Conservation (phyloP, 1,140 invertebrate genomes). For the Wasmannia auropunctata region DNA sequence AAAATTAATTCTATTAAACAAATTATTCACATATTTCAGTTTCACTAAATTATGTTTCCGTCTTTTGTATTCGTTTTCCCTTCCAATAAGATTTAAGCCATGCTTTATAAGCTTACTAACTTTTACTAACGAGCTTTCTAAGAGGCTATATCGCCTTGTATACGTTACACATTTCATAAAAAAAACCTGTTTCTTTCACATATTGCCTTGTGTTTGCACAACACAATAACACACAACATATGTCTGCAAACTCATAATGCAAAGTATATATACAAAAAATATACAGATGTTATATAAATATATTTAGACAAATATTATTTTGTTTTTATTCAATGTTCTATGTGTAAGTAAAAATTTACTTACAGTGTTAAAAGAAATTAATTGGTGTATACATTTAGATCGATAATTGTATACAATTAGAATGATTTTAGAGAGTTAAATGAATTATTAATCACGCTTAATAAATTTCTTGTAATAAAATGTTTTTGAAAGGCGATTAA, state of each 20-base stretch:
- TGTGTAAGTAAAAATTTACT: background rate
- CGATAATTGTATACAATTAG: background rate
- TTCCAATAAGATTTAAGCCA: background rate
- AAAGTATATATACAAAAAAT: background rate
- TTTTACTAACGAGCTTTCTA: background rate
- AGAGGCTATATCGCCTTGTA: background rate
- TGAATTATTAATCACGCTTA: background rate
- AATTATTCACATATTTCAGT: background rate
- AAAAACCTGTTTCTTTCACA: background rate
- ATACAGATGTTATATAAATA: background rate
- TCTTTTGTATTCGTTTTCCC: background rate
- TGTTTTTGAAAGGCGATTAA: background rate
- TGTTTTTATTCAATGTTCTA: background rate
- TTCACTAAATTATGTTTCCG: background rate
- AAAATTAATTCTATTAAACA: background rate
- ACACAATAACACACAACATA: too few species aligned
- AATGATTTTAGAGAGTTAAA: background rate
- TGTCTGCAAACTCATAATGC: background rate
- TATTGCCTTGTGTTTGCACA: background rate
- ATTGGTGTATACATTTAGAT: background rate
- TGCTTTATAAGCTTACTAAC: background rate
- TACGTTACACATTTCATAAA: background rate
- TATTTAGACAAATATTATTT: background rate
- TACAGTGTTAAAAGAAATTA: background rate
- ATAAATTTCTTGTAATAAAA: background rate